Evolutionary conservation across 2,797 vertebrate species (phyloP), one percentile per base, ranked within the genome.

Genomic region (Sitta carolinensis): DNA sequence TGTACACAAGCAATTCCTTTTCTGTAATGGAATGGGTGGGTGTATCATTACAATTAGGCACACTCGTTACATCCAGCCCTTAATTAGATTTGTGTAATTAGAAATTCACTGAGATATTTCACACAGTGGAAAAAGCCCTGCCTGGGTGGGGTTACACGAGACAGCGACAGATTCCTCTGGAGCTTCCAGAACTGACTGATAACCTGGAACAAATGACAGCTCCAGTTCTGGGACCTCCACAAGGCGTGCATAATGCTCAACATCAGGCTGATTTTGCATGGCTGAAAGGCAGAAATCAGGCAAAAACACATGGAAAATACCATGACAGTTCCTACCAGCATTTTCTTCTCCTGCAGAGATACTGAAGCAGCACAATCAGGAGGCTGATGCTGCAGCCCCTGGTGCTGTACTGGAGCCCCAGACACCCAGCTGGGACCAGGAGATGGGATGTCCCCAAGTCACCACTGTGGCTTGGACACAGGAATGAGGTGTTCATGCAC

Each of bases 71-170:
- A 64, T 18, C 68, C 87, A 91, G 79, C 47, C 62, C 78, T 89
- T 96, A 91, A 94, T 95, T 94, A 94, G 67, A 87, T 81, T 61
- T 70, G 79, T 89, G 79, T 77, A 93, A 92, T 95, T 93, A 93
- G 75, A 87, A 91, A 94, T 72, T 74, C 80, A 73, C 57, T 12
- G 32, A 86, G 70, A 74, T 91, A 86, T 84, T 85, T 67, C 90
- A 86, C 83, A 23, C 7, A 3, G 83, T 27, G 62, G 54, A 43
- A 47, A 21, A 67, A 58, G 51, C 26, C 75, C 50, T 58, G 85
- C 80, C 87, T 68, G 80, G 47, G 34, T 51, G n/a, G 58, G 73
- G 64, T 43, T 80, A 38, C 22, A 11, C 5, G 42, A 57, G 50
- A 47, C 1, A 0, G 19, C 0, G 0, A 40, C 32, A 75, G 85